Evolutionary conservation across 2,797 vertebrate species (phyloP), one percentile per base, ranked within the genome.

Genomic region (Crenichthys baileyi): DNA sequence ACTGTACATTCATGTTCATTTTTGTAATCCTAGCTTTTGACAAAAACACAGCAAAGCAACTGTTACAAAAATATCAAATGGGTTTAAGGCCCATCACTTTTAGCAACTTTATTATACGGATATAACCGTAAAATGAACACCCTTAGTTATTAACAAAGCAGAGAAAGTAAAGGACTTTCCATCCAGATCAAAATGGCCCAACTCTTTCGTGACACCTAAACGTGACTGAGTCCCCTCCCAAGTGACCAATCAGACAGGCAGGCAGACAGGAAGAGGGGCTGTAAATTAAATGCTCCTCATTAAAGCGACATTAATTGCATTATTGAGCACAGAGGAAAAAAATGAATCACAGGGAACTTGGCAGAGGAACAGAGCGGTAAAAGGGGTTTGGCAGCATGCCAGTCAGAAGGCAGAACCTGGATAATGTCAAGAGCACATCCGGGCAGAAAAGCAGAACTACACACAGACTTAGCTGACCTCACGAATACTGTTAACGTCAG

Each of bases 231-330:
- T 80, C 72, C 39, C 48, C 2, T 88, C 90, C 90, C 87, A 22
- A 18, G 85, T 73, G 86, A 83, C 90, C 93, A 88, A 90, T 91
- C 79, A 81, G 78, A 79, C 83, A 48, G 78, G 83, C 85, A 16
- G 81, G 79, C 83, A 83, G 85, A 80, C 91, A 77, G 87, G 84
- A 85, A 84, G 87, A 77, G 39, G 80, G 83, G 87, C 73, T 58
- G 90, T 94, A 91, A 93, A 92, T 91, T 83, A 85, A 92, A 89
- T 56, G 85, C 84, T 74, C 16, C 91, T 93, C 90, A 90, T 94
- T 91, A 94, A 93, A 90, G 84, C 88, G 91, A 94, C 90, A 85
- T 93, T 92, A 94, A 94, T 90, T 91, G 88, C 83, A 80, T 91
- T 89, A 92, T 88, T 82, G 87, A 93, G 92, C 83, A 71, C 79